Base-by-base conservation (phyloP, 2,888 invertebrate species). In the Amiota minor region DNA sequence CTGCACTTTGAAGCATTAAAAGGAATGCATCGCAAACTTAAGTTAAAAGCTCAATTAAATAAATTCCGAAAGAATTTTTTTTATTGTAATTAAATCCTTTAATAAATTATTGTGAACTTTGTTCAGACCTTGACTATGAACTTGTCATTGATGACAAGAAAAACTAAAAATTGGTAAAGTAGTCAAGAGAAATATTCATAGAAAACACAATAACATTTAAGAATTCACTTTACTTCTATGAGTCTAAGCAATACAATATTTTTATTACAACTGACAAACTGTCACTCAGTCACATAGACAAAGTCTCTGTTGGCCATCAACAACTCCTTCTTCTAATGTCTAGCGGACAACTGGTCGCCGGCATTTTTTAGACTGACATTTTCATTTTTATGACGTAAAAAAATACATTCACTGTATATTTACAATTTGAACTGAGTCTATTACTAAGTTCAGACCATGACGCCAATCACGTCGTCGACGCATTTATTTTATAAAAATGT, bases 331-430 rank as follows among this genome's bases (percentile, higher is more conserved):
- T n/a, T 12, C 12, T n/a, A 53, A 53, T 53, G 53, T n/a, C 59
- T 20, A 16, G 11, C 16, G 16, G 20, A 9, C 59, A 20, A 59
- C 65, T 47, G 20, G n/a, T 53, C 67, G 49, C 16, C 18, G 18
- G 49, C 49, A 49, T 18, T 67, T 70, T 55, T 14, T 65, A 55
- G 72, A 71, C 76, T 76, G 78, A 78, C 77, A 77, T 77, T 78
- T 78, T 78, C 76, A 74, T 77, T 76, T 78, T 76, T 75, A 77
- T 75, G 76, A 74, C 16, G 46, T 9, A 64, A 45, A 64, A 46
- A 62, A n/a, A 35, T 6, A 4, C 35, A 35, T 35, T 1, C 35
- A 35, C 6, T 35, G 35, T 35, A 35, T 35, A 35, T 35, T 35
- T 8, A 35, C 35, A 2, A 35, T 35, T 35, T 35, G 35, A 35